phyloP scores from a whole-genome alignment of 2,797 vertebrate species.

The Mallotus villosus region DNA sequence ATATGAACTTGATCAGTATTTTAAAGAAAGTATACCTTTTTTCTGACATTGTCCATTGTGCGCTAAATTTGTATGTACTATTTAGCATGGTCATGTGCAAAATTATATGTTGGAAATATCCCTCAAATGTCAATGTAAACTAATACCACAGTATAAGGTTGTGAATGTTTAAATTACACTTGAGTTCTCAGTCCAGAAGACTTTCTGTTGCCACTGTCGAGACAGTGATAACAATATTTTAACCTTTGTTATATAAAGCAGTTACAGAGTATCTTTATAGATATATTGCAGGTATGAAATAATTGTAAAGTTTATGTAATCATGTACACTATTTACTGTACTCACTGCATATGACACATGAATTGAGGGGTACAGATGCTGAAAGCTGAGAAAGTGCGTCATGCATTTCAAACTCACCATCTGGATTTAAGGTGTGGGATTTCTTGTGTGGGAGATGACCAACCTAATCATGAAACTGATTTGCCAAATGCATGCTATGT shows the following conservation, averaged over 20 bases:
- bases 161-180: conserved; percentile 55
- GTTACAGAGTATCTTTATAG: conserved; percentile 47
- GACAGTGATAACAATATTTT: conserved; percentile 56
- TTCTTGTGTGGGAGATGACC: conserved; percentile 17
- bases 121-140: conserved; percentile 48
- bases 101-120: conserved; percentile 41
- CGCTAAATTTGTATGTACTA: conserved; percentile 56
- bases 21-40: conserved; percentile 32
- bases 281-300: conserved; percentile 57
- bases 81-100: conserved; percentile 50
- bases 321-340: conserved; percentile 71
- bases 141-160: conserved; percentile 53
- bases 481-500: conserved; percentile 42
- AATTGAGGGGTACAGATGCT: conserved; percentile 18
- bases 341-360: conserved; percentile 51
- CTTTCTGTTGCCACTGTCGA: conserved; percentile 40
- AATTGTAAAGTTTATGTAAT: conserved; percentile 48
- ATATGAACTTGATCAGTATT: conserved; percentile 57
- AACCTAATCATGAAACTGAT: conserved; percentile 28
- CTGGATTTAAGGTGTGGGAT: not conserved
- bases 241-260: conserved; percentile 53
- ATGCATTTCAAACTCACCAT: conserved; percentile 24
- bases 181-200: conserved; percentile 28
- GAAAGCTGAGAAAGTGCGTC: conserved; percentile 17
- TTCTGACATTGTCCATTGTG: conserved; percentile 37